Conservation (phyloP, 2,797 vertebrate genomes). For the Eulemur mongoz region DNA sequence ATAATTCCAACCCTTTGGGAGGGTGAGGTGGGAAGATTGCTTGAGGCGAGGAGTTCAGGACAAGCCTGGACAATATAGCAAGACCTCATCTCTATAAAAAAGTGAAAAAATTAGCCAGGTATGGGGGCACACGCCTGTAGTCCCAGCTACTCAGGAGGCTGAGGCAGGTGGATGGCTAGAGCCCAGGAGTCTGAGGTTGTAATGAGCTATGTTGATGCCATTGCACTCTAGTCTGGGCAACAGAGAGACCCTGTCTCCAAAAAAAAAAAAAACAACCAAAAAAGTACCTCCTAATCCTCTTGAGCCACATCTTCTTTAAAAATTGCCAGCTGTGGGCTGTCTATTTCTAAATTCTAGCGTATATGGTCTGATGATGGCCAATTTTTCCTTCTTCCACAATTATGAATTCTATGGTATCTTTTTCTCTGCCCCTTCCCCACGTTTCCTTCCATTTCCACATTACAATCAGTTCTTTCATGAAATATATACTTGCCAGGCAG, state of each 20-base stretch:
- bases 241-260: neutral
- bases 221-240: neutral
- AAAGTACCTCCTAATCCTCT: neutral
- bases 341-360: constrained; percentile 8
- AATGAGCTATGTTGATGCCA: neutral
- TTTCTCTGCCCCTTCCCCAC: neutral
- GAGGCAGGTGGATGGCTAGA: neutral
- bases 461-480: neutral
- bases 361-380: neutral
- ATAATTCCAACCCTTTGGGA: neutral
- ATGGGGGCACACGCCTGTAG: neutral
- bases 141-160: neutral
- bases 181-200: neutral
- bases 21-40: neutral
- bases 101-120: neutral
- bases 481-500: neutral
- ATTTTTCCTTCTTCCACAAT: neutral
- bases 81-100: neutral
- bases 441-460: neutral
- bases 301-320: neutral
- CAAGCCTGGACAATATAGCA: neutral
- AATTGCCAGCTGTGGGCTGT: neutral
- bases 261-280: neutral
- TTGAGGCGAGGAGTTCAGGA: neutral
- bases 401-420: neutral